These are phyloP conservation scores for Eptatretus atami DNA, from an alignment of 2,797 vertebrate genomes.

Conservation along the genomic window DNA sequence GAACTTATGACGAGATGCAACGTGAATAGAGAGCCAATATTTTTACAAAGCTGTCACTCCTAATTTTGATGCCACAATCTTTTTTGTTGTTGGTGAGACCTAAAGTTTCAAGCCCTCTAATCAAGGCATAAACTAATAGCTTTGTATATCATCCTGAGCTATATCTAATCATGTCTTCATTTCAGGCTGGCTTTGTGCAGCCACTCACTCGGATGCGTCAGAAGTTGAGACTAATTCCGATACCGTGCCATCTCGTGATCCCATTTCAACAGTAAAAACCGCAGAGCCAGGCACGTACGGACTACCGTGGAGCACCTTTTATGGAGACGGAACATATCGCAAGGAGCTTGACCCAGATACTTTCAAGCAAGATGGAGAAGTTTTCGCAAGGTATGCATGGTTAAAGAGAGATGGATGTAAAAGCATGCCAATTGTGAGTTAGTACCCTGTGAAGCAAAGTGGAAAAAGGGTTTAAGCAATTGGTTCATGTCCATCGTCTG, in stretches of 20 bases:
- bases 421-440: not conserved
- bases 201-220: constrained; percentile 66
- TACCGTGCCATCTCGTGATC: constrained; percentile 83
- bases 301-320: constrained; percentile 75
- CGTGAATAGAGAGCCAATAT: too few species aligned
- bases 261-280: constrained; percentile 77
- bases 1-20: too few species aligned
- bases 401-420: not conserved
- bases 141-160: too few species aligned
- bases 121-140: too few species aligned
- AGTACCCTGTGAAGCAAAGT: too few species aligned
- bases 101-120: too few species aligned
- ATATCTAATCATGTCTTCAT: too few species aligned
- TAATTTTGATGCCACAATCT: too few species aligned
- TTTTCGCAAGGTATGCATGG: constrained; percentile 54
- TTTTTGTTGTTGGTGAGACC: too few species aligned
- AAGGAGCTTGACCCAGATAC: constrained; percentile 85
- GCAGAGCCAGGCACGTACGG: constrained; percentile 69
- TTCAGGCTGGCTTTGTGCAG: constrained; percentile 35
- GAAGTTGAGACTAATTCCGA: constrained; percentile 88
- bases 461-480: too few species aligned
- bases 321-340: constrained; percentile 96
- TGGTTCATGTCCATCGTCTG: too few species aligned
- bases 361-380: constrained; percentile 88
- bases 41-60: too few species aligned